phyloP scores from a whole-genome alignment of 2,888 invertebrate genomes.

The Campoplex capitator region DNA sequence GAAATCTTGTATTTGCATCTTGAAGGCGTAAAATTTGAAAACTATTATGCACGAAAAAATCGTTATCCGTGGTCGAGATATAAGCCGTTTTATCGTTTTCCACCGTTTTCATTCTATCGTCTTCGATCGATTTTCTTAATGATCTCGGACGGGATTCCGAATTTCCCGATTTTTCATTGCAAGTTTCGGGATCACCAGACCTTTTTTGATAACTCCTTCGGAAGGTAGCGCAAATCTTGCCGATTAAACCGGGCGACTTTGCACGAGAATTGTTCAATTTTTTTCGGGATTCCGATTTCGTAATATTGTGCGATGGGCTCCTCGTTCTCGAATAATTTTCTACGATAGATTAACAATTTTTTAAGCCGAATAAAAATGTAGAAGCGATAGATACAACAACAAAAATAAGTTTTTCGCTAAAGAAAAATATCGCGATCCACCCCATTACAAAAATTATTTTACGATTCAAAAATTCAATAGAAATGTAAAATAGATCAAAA shows the following conservation, averaged over 20 bases:
- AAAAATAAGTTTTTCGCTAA: neutral
- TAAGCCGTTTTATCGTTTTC: slow-evolving; percentile 1
- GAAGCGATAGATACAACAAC: neutral
- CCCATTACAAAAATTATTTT: neutral
- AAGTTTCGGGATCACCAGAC: slow-evolving; percentile 2
- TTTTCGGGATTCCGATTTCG: slow-evolving; percentile 27
- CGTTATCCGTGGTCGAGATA: slow-evolving; percentile 24
- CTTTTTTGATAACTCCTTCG: slow-evolving; percentile 44
- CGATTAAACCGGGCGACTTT: slow-evolving; percentile 36
- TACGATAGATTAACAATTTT: slow-evolving; percentile 17
- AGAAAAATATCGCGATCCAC: neutral
- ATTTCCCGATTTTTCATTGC: slow-evolving; percentile 23
- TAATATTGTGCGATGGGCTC: slow-evolving; percentile 23
- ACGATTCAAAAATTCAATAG: neutral
- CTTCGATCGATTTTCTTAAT: slow-evolving; percentile 31
- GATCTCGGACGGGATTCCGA: neutral
- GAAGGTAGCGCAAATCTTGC: slow-evolving; percentile 48
- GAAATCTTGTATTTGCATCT: slow-evolving; percentile 23
- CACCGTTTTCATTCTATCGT: neutral
- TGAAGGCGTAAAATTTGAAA: slow-evolving; percentile 42
- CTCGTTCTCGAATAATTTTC: slow-evolving; percentile 32
- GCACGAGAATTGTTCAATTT: slow-evolving; percentile 7
- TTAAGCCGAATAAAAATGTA: neutral
- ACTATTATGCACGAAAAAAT: slow-evolving; percentile 29
- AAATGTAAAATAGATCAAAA: too few relatives aligned